Evolutionary conservation across 1,140 invertebrate genomes (phyloP), one percentile per base, ranked within the genome.

Genomic region (Euura saliciscinereae): DNA sequence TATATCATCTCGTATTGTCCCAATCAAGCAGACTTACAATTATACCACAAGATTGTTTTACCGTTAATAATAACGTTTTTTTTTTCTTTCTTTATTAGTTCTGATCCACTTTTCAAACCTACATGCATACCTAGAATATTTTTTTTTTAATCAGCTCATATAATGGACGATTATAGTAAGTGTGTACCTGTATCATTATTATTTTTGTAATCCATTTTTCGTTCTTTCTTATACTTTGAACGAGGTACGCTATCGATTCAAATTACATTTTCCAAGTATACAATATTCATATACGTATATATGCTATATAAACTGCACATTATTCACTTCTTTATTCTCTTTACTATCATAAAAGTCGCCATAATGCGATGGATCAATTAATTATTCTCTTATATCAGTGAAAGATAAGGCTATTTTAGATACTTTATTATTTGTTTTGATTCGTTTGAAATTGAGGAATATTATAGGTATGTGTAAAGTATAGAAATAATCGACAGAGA

Each of bases 1-100:
- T 69, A 28, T 28, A 44, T 69, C 45, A 69, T 69, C 10, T 69
- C 8, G 68, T 69, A 69, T 69, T 69, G 68, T 69, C 68, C 45
- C 68, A 44, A 46, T 45, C 11, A 69, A 69, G 68, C 68, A 69
- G 45, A 45, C 43, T 69, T 69, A 69, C 42, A 69, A 10, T 28
- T 10, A 43, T n/a, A 11, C 13, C 51, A 59, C 51, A 59, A 59
- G 10, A 59, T 59, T 59, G 13, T 59, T 59, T 8, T 59, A 59
- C 3, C 10, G 8, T 59, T 59, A 11, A n/a, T 11, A 59, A 59
- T 59, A n/a, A n/a, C 6, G 3, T 4, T 59, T 11, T n/a, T n/a
- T 11, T 59, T 8, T 28, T 28, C 28, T 28, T 28, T 28, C 28
- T 28, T 28, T 28, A 28, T 28, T 28, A 28, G 28, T 28, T 28